Percentiles rank a stretch among this genome's conserved stretches.
Evolutionary conservation across 2,113 vertebrate species (phyloP).

Genomic region (Aphyosemion australe): DNA sequence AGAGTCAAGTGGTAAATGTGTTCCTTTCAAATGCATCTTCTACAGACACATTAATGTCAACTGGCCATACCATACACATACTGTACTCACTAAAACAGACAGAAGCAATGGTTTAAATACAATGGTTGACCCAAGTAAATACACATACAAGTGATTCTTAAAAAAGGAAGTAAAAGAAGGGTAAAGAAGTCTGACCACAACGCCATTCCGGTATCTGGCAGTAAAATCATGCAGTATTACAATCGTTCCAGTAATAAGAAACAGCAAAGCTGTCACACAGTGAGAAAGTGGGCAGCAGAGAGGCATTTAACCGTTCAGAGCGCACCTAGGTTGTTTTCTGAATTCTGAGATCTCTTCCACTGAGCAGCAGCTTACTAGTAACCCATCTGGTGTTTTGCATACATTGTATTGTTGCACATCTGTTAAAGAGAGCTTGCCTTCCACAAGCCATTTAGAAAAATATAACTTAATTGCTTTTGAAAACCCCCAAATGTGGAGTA

Average conservation of each 20-base stretch:
- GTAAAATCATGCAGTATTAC: conserved; percentile 79
- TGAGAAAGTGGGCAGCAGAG: conserved; percentile 60
- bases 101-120: conserved; percentile 89
- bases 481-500: conserved; percentile 60
- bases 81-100: conserved; percentile 82
- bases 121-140: conserved; percentile 80
- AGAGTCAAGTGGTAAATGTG: conserved; percentile 83
- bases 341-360: conserved; percentile 42
- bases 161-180: conserved; percentile 54
- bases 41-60: conserved; percentile 74
- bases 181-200: conserved; percentile 64
- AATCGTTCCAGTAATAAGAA: conserved; percentile 75
- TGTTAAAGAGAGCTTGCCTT: conserved; percentile 45
- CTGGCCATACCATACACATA: conserved; percentile 79
- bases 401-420: conserved; percentile 69
- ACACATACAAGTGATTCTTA: conserved; percentile 82
- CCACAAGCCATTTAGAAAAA: conserved; percentile 73
- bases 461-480: conserved; percentile 70
- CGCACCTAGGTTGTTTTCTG: conserved; percentile 61
- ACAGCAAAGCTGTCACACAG: conserved; percentile 72
- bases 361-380: conserved; percentile 56
- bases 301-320: conserved; percentile 47
- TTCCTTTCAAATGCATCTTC: conserved; percentile 79
- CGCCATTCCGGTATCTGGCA: conserved; percentile 68
- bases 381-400: conserved; percentile 66